Base-by-base conservation (phyloP, 2,888 invertebrate genomes). In the Alentia gelatinosa region DNA sequence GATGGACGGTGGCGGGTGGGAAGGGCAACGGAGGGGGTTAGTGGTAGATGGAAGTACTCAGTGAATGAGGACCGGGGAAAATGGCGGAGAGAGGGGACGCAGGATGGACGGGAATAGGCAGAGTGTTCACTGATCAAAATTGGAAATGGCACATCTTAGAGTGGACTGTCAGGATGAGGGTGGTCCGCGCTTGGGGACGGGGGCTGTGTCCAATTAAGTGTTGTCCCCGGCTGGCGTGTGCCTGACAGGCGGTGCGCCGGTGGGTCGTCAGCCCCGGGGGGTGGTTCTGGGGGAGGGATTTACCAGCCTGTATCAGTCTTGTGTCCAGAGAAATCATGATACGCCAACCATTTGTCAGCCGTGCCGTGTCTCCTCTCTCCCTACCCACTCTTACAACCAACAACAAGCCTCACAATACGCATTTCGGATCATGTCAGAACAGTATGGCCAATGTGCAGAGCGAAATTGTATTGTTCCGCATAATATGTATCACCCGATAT, bases 91-190 rank as follows among this genome's bases (percentile, higher is more conserved):
- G 63, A 19, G n/a, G 63, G 63, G n/a, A n/a, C n/a, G n/a, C n/a
- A n/a, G n/a, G n/a, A n/a, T n/a, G n/a, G n/a, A n/a, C n/a, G n/a
- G n/a, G n/a, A 7, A 47, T 19, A 47, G 30, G 68, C 1, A 63
- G 63, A n/a, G 63, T n/a, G 15, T 5, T 63, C 5, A 79, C 39
- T 79, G 83, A 39, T 83, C 83, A 83, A 83, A 40, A 83, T 83
- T 83, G 42, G 42, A 83, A 83, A 40, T 83, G 83, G 83, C 83
- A 83, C 83, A 83, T 83, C 26, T 83, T 83, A 40, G 83, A 40
- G 83, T 40, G 39, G 39, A 83, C 83, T 37, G 83, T 37, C 83
- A 83, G 30, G 42, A 39, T 3, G 56, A 26, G 30, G 68, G 23
- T 19, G 68, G 1, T 68, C 30, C 30, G 68, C 5, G 68, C 15